A percentile compares a stretch with the other conserved stretches of the same genome.
These are phyloP conservation scores for Panagrolaimus sp. DNA, from an alignment of 1,140 invertebrate species.

Conservation along the genomic window DNA sequence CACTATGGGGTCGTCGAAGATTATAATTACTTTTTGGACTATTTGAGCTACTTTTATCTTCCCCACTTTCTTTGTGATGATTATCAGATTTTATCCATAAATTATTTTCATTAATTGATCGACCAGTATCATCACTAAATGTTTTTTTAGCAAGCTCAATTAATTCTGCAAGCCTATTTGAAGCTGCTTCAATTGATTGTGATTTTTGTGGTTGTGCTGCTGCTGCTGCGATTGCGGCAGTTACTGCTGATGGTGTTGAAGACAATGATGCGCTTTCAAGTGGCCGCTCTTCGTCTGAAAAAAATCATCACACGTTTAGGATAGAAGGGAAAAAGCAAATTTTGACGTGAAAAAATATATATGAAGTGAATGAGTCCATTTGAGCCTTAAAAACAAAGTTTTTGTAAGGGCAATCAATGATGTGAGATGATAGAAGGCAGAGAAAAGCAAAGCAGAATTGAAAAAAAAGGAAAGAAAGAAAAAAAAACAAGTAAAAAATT, in stretches of 20 bases:
- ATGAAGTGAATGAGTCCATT: no score
- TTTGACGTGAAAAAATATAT: no score
- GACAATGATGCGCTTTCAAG: slow-evolving; percentile 1
- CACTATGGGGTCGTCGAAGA: slow-evolving; percentile 8
- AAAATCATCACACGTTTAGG: background rate
- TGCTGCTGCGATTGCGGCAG: no score
- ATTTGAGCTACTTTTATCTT: background rate
- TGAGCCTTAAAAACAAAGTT: no score
- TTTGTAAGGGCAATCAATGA: no score
- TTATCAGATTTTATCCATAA: background rate
- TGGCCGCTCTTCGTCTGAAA: slow-evolving; percentile 15
- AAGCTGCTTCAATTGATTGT: background rate
- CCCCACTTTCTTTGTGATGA: background rate
- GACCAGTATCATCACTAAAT: slow-evolving; percentile 12
- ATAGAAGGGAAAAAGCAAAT: no score
- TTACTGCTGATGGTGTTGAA: slow-evolving; percentile 7
- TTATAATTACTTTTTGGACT: background rate
- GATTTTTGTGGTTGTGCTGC: background rate
- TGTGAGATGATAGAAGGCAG: no score
- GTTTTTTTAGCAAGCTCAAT: slow-evolving; percentile 10
- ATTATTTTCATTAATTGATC: background rate
- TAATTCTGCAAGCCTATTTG: slow-evolving; percentile 3
- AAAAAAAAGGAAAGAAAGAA: no score
- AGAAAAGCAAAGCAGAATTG: no score
- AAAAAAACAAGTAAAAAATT: no score